Evolutionary conservation across 2,888 invertebrate genomes (phyloP), one percentile per base, ranked within the genome.

Genomic region (Tribolium freemani): DNA sequence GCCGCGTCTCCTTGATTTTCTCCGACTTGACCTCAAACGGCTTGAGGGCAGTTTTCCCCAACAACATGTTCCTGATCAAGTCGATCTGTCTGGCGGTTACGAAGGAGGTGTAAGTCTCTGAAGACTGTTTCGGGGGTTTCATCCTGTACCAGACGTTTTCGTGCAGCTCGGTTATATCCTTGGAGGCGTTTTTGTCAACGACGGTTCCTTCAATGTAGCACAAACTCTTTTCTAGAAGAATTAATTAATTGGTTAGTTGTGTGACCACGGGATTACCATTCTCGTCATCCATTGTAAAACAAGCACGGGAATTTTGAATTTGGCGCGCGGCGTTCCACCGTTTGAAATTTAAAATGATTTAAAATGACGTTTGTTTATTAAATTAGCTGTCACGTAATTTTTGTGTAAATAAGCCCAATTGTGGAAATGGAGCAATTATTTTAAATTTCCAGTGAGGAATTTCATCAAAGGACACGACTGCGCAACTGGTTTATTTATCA

Each of bases 11-110:
- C 8, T 50, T 11, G 5, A 8, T 48, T 20, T 60, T 16, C 6
- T 21, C 60, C n/a, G 16, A 5, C 0, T 13, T 38, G 10, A 10
- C 8, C 8, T 61, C 60, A 44, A 63, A 73, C 10, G 75, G 63
- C 11, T 53, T 61, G 0, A 68, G 20, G 1, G 45, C 44, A 8
- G 61, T 73, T 63, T 83, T 82, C 0, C 81, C 80, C 10, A 77
- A 77, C 46, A 83, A 58, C 68, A 80, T 73, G 9, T 81, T 77
- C 30, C 83, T 75, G 5, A 80, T 74, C 21, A 84, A 77, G 44
- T 82, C 81, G 2, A 81, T 76, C 74, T 79, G 79, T 74, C 83
- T 76, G 2, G 83, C 82, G n/a, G 81, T 79, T 20, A 84, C 78
- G n/a, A 77, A 58, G 4, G 83, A 82, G 13, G 20, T 10, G 51